A percentile compares a stretch with the other conserved stretches of the same genome.
These are phyloP conservation scores for Aptenodytes patagonicus DNA, from an alignment of 2,113 vertebrate species.

Conservation along the genomic window DNA sequence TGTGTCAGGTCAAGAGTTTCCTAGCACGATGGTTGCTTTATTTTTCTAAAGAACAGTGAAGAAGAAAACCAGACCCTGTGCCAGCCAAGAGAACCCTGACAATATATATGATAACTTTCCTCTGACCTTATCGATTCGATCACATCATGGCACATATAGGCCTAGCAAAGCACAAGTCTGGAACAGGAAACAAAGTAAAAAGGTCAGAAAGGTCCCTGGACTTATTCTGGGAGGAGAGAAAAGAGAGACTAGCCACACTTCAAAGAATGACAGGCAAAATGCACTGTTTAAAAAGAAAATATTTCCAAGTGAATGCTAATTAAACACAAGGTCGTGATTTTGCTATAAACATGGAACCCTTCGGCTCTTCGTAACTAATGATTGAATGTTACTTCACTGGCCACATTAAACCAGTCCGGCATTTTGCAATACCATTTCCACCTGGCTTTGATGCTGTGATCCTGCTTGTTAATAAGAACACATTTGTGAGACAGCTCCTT, in stretches of 20 bases:
- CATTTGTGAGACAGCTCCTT: neutral
- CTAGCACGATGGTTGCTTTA: neutral
- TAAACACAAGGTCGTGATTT: neutral
- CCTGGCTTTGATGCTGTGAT: neutral
- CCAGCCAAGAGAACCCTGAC: neutral
- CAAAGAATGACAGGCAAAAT: neutral
- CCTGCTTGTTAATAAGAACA: neutral
- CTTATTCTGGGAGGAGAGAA: neutral
- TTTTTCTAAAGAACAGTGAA: neutral
- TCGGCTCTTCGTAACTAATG: neutral
- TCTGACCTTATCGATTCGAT: neutral
- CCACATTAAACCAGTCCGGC: neutral
- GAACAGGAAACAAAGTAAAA: neutral
- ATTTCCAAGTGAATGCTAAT: neutral
- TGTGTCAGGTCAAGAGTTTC: neutral
- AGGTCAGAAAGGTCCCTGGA: neutral
- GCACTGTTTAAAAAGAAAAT: neutral
- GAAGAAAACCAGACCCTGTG: neutral
- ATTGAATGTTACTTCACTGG: neutral
- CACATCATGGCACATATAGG: neutral
- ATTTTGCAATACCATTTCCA: neutral
- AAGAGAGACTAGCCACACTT: neutral
- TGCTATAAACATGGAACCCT: neutral
- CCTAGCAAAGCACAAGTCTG: neutral
- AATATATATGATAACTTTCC: neutral